Evolutionary conservation across 2,797 vertebrate genomes (phyloP).

Genomic region (Scleropages formosus): DNA sequence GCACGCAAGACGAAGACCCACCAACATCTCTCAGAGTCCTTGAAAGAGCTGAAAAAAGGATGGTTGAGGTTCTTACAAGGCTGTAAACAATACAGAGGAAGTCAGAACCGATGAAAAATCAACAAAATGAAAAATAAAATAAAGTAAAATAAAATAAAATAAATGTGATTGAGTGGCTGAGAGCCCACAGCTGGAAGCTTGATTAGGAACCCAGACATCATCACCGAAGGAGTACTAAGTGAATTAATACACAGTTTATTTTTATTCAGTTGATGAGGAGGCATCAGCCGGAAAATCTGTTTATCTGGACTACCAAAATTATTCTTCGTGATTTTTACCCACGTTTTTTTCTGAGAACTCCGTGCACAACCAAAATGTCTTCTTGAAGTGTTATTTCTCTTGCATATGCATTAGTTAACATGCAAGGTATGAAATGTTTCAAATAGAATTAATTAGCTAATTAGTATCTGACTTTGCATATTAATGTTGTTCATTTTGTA

Average conservation of each 20-base stretch:
- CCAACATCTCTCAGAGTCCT: background rate
- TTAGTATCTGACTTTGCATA: slow-evolving; percentile 52
- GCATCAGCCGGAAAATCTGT: background rate
- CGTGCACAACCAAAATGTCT: slow-evolving; percentile 23
- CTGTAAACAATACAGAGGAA: background rate
- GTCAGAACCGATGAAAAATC: too few species aligned
- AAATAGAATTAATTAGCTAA: slow-evolving; percentile 55
- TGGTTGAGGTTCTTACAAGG: too few species aligned
- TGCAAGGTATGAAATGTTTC: slow-evolving; percentile 47
- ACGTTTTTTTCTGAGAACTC: background rate
- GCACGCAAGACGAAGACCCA: too few species aligned
- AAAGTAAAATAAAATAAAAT: too few species aligned
- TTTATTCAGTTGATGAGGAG: background rate
- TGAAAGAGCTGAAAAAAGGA: background rate
- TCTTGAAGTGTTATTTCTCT: slow-evolving; percentile 16
- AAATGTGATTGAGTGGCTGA: too few species aligned
- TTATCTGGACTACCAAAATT: background rate
- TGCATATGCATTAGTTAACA: slow-evolving; percentile 42
- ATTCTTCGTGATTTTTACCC: background rate
- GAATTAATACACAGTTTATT: background rate
- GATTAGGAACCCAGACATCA: too few species aligned
- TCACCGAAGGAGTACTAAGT: background rate
- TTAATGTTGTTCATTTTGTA: slow-evolving; percentile 54
- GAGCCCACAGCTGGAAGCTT: too few species aligned
- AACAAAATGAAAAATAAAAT: too few species aligned